Evolutionary conservation across 2,888 invertebrate species (phyloP), one percentile per base, ranked within the genome.

Genomic region (Callimorpha dominula): DNA sequence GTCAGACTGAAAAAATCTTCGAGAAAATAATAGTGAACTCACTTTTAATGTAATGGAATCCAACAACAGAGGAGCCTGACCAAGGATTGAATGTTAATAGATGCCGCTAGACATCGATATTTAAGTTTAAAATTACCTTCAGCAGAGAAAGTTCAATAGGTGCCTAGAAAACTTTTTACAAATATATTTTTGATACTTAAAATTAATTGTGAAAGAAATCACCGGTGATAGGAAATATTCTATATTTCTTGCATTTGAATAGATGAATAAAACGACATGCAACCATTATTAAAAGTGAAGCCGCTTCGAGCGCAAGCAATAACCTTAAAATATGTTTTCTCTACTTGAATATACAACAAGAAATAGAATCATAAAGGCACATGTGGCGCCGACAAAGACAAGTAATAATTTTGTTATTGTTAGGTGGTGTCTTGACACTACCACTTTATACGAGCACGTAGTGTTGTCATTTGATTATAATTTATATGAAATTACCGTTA

Each of bases 291-390:
- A 62, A 66, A 62, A 12, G 46, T 57, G 20, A 66, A 75, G 64
- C 74, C 70, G 65, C 63, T 64, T n/a, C 71, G 71, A 71, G 70
- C 70, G 65, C 73, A 69, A 76, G 75, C 74, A 81, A 77, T 81
- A 70, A 54, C 52, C 42, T 64, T 66, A 57, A 77, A 71, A 77
- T 77, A 77, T 82, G 71, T 74, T 72, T 76, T 60, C 71, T 72
- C 71, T 42, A 70, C 20, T 75, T 72, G 70, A 76, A 76, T 75
- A 78, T 77, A 80, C 78, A 75, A 68, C 52, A 52, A 66, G 72
- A 71, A 73, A 67, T 73, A 66, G 65, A 63, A 68, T 50, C 52
- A 64, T 72, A 62, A 66, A 49, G 60, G 62, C 43, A 31, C 17
- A 46, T n/a, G 40, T 64, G 67, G 49, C 20, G 67, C 20, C 14